Conservation (phyloP, 2,797 vertebrate genomes). For the Phoeniculus purpureus region DNA sequence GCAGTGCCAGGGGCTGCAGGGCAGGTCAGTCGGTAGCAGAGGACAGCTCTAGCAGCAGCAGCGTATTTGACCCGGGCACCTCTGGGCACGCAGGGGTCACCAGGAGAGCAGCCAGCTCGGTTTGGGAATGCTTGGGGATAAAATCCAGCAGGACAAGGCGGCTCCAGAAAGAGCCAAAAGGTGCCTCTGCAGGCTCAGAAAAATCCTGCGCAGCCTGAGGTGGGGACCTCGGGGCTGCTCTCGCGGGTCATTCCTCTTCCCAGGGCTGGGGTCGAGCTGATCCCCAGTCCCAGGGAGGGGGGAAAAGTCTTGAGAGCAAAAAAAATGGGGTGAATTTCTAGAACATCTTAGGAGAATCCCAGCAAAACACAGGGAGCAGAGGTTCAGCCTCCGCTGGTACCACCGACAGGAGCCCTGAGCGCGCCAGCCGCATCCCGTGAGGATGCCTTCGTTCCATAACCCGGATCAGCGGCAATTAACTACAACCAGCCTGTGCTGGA, state of each 20-base stretch:
- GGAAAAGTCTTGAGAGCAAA: background rate
- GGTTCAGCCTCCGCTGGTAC: background rate
- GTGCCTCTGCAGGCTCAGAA: background rate
- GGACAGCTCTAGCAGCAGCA: background rate
- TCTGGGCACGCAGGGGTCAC: accelerated
- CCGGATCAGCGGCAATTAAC: conserved; percentile 1
- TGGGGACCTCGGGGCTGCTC: background rate
- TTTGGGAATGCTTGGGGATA: background rate
- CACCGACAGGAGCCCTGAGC: background rate
- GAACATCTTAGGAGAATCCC: accelerated
- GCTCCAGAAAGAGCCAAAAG: background rate
- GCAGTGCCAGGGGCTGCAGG: background rate
- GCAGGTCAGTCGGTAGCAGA: background rate
- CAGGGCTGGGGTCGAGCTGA: background rate
- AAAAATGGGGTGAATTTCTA: accelerated
- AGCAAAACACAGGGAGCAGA: background rate
- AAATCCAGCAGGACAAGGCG: background rate
- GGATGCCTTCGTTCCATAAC: background rate
- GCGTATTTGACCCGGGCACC: accelerated
- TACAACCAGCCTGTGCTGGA: background rate
- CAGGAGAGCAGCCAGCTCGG: background rate
- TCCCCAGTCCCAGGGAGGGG: background rate
- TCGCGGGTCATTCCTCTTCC: background rate
- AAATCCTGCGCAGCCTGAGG: no score
- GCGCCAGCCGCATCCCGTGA: background rate